Base-by-base conservation (phyloP, 2,888 invertebrate species). In the Ecliptopera silaceata region DNA sequence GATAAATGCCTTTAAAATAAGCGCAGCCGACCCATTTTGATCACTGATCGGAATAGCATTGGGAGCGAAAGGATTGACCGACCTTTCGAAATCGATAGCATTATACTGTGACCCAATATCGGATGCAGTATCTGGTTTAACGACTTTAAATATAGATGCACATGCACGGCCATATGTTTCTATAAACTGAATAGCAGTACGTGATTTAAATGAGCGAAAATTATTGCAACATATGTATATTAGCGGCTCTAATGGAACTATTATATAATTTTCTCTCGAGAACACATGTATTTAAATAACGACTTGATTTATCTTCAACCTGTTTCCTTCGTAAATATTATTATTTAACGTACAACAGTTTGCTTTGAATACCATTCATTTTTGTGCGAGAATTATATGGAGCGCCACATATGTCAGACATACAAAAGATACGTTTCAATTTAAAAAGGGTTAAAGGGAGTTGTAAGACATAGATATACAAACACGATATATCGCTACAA, bases 1-100 rank as follows among this genome's bases (percentile, higher is more conserved):
- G 80, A 85, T 84, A 82, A 80, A 78, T 75, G 72, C 74, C 75
- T 71, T 71, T 79, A 80, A 82, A 82, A 81, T 81, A 82, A 81
- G 77, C 65, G 72, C 71, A 56, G 78, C 74, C 86, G 74, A 80
- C 82, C 77, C 69, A 74, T 74, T 84, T 82, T 74, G 70, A 77
- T 75, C 73, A 81, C 77, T 71, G 80, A 86, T 82, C 73, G 64
- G 62, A 64, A 65, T 65, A 66, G 70, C 74, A 69, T 66, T 65
- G 20, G 22, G 32, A 64, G 61, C 71, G 65, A 70, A 71, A 67
- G 66, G 65, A 77, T 75, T 68, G 68, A 64, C 67, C 69, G 72
- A 75, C 75, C 81, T 79, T 75, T 82, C 67, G 61, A 77, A 87
- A 74, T 68, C 70, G 70, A 76, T 74, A 66, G 80, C 68, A 64